phyloP scores from a whole-genome alignment of 2,113 vertebrate species.

The Hassar affinis region DNA sequence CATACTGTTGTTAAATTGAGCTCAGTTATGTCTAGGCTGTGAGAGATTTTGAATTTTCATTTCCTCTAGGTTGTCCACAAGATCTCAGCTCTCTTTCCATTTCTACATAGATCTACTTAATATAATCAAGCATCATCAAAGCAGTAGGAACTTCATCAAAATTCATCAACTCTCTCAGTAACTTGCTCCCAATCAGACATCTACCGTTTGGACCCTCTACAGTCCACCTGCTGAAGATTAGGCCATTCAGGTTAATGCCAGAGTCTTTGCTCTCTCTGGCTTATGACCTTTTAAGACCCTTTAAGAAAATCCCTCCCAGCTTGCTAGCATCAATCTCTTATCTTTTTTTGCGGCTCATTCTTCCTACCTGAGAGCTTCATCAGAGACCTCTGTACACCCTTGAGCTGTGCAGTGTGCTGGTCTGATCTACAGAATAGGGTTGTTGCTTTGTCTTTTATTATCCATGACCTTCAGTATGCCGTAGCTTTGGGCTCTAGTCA shows the following conservation, averaged over 20 bases:
- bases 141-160: neutral
- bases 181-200: neutral
- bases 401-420: conserved; percentile 36
- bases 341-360: conserved; percentile 19
- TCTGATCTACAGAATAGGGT: conserved; percentile 39
- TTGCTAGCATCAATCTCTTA: conserved; percentile 32
- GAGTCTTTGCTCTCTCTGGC: conserved; percentile 22
- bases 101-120: neutral
- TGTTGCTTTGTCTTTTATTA: conserved; percentile 56
- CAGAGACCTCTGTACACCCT: conserved; percentile 49
- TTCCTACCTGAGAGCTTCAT: conserved; percentile 4
- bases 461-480: conserved; percentile 57
- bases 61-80: neutral
- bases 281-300: conserved; percentile 51
- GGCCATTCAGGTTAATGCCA: conserved; percentile 32
- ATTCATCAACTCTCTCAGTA: neutral
- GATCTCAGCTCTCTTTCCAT: neutral
- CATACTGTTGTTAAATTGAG: too few relatives aligned
- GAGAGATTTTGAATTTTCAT: too few relatives aligned
- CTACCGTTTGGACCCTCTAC: neutral
- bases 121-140: neutral
- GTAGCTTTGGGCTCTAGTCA: conserved; percentile 49
- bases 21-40: too few relatives aligned
- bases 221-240: conserved; percentile 44
- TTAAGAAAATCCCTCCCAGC: conserved; percentile 50